Conservation (phyloP, 1,140 invertebrate species). For the Formica exsecta region DNA sequence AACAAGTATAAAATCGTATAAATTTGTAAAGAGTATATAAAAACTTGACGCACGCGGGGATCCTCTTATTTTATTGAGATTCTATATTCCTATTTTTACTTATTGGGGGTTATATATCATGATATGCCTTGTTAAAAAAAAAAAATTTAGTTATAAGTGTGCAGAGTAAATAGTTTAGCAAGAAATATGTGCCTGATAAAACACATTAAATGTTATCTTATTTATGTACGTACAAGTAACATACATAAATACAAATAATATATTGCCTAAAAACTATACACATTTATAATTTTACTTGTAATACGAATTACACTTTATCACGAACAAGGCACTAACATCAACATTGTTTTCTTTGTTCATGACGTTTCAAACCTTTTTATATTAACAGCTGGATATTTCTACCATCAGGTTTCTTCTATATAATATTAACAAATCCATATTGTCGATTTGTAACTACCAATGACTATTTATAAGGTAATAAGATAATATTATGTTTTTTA, state of each 20-base stretch:
- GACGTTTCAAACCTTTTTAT: conserved; percentile 56
- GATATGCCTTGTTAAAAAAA: conserved; percentile 40
- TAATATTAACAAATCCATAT: conserved; percentile 65
- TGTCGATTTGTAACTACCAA: conserved; percentile 49
- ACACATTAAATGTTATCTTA: conserved; percentile 51
- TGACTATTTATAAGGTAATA: conserved; percentile 58
- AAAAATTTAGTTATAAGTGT: conserved; percentile 70
- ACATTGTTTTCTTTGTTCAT: conserved; percentile 64
- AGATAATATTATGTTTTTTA: conserved; percentile 36
- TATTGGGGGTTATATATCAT: conserved; percentile 11
- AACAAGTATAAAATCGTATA: conserved; percentile 77
- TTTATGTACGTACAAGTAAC: conserved; percentile 53
- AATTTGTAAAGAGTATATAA: conserved; percentile 77
- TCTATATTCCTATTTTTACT: conserved; percentile 33
- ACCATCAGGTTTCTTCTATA: conserved; percentile 32
- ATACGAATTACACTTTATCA: conserved; percentile 64
- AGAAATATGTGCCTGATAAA: conserved; percentile 45
- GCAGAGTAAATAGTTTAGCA: conserved; percentile 37
- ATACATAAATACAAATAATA: neutral
- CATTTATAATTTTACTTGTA: conserved; percentile 64
- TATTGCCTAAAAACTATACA: conserved; percentile 68
- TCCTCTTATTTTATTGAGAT: conserved; percentile 57
- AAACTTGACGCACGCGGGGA: conserved; percentile 32
- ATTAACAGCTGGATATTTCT: conserved; percentile 61
- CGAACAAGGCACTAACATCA: conserved; percentile 67